Conservation (phyloP, 1,140 invertebrate species). For the Acromyrmex heyeri region DNA sequence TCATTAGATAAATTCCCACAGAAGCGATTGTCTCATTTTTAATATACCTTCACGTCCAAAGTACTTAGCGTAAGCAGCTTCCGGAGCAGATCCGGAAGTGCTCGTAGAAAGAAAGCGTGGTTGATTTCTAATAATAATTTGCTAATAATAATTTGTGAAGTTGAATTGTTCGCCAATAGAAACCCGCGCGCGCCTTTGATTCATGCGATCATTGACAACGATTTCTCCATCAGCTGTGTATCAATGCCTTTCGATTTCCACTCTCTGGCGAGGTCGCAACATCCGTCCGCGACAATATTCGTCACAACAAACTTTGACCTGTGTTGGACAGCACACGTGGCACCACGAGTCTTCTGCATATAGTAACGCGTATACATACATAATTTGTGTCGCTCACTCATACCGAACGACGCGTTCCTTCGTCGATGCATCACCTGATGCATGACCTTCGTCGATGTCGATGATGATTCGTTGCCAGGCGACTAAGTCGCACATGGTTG, state of each 20-base stretch:
- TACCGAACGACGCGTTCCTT: background rate
- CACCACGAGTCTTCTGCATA: conserved; percentile 14
- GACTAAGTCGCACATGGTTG: conserved; percentile 60
- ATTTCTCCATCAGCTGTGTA: background rate
- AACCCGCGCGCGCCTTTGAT: background rate
- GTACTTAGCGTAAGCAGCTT: background rate
- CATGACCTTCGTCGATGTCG: conserved; percentile 61
- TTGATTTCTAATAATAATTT: background rate
- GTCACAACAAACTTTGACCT: conserved; percentile 65
- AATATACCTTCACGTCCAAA: background rate
- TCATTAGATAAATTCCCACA: conserved; percentile 5
- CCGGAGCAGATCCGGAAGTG: background rate
- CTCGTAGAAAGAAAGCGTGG: background rate
- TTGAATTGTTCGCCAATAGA: background rate
- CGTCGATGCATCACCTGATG: conserved; percentile 67
- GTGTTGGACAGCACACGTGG: conserved; percentile 23
- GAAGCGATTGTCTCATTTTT: background rate
- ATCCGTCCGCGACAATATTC: background rate
- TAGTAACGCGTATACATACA: background rate
- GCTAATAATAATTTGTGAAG: background rate
- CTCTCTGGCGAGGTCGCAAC: background rate
- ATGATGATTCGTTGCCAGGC: conserved; percentile 64
- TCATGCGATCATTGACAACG: background rate
- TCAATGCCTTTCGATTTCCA: background rate
- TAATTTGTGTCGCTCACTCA: background rate